Conservation (phyloP, 2,113 vertebrate genomes). For the Chauna torquata region DNA sequence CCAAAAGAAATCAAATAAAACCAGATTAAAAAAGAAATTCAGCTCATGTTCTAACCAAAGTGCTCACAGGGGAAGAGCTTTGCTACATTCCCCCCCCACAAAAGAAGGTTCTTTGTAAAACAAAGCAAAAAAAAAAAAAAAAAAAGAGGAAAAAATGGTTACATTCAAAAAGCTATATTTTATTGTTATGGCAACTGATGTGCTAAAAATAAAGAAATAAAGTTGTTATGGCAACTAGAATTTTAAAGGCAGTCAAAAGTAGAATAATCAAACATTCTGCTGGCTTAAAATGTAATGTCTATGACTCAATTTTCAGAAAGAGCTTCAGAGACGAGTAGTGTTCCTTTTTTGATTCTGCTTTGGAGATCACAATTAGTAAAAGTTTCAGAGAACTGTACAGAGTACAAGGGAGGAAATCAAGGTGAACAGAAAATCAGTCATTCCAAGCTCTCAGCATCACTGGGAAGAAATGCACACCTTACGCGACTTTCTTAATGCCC, state of each 20-base stretch:
- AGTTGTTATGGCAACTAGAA: conserved; percentile 87
- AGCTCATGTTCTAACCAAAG: conserved; percentile 20
- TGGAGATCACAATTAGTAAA: background rate
- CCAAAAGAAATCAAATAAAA: background rate
- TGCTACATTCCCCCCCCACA: background rate
- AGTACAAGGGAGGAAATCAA: background rate
- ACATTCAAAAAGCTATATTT: conserved; percentile 73
- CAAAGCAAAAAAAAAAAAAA: conserved; percentile 15
- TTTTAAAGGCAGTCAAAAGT: conserved; percentile 81
- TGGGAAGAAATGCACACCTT: background rate
- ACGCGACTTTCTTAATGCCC: background rate
- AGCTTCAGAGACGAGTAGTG: conserved; percentile 55
- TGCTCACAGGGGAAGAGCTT: conserved; percentile 21
- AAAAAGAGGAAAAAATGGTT: conserved; percentile 43
- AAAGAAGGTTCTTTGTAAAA: conserved; percentile 34
- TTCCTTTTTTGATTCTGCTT: conserved; percentile 29
- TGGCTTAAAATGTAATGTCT: conserved; percentile 78
- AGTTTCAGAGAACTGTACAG: conserved; percentile 2
- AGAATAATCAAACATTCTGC: conserved; percentile 80
- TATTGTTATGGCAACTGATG: conserved; percentile 85
- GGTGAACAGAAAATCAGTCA: background rate
- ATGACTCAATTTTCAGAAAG: conserved; percentile 78
- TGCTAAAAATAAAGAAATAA: conserved; percentile 84
- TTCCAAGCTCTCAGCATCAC: background rate
- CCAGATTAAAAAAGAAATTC: background rate